These are phyloP conservation scores for Cheilosia urbana DNA, from an alignment of 2,888 invertebrate genomes.

Conservation along the genomic window DNA sequence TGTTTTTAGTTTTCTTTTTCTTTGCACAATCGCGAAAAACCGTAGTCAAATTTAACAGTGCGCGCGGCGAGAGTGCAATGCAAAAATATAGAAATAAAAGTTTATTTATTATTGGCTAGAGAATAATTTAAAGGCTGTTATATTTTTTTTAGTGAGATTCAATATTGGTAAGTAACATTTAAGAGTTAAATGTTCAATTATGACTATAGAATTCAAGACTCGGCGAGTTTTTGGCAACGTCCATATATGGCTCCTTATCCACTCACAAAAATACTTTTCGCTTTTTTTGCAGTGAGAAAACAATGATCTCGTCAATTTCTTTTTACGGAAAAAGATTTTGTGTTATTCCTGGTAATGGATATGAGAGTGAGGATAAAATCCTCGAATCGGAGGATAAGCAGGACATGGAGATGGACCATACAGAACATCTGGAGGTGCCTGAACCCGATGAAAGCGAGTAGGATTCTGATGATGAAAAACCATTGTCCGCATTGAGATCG, in stretches of 20 bases:
- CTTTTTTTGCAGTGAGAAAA: no score
- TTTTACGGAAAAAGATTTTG: conserved; percentile 22
- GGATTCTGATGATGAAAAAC: conserved; percentile 34
- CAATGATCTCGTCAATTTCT: conserved; percentile 39
- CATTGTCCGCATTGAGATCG: conserved; percentile 7
- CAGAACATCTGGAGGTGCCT: conserved; percentile 26
- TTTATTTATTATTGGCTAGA: background rate
- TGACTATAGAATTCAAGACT: conserved; percentile 28
- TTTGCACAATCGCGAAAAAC: no score
- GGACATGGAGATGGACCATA: conserved; percentile 15
- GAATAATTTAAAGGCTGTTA: conserved; percentile 15
- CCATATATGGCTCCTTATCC: no score
- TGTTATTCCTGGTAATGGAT: no score
- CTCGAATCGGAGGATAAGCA: conserved; percentile 1
- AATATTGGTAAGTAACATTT: conserved; percentile 32
- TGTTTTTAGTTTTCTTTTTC: no score
- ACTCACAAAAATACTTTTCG: no score
- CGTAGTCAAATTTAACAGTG: no score
- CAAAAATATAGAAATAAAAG: no score
- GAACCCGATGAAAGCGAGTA: conserved; percentile 34
- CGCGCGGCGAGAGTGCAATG: background rate
- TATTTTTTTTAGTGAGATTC: conserved; percentile 31
- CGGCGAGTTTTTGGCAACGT: conserved; percentile 28
- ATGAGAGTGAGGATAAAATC: no score
- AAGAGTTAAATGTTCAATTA: conserved; percentile 31